Base-by-base conservation (phyloP, 2,113 vertebrate genomes). In the Struthio camelus region DNA sequence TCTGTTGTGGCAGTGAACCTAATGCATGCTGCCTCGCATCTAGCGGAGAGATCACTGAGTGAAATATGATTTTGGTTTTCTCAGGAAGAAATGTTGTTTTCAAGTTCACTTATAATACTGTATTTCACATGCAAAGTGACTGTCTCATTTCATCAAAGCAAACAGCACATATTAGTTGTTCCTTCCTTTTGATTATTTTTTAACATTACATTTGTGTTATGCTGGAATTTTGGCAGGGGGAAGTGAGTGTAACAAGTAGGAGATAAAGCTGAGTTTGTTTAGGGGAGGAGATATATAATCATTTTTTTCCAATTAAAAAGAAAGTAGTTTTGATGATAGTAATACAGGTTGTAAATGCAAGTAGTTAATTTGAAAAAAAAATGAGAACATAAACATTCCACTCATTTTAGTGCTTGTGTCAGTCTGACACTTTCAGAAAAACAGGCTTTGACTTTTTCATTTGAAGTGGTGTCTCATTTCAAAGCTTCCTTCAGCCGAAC, bases 371-470 rank as follows among this genome's bases (percentile, higher is more conserved):
- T 77, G 30, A 8, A 67, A 46, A 48, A 62, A 46, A 94, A 76
- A 89, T 9, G 23, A 71, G 50, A 88, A 46, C 46, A 80, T n/a
- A 78, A 95, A 96, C 64, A 75, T 83, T 89, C 83, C 59, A 80
- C 75, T 58, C 10, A 10, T 86, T 92, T 80, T 77, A 73, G 30
- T 87, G 50, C 80, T 72, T 77, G 34, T 94, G 67, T 87, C 87
- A 90, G 30, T 87, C 89, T 95, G 82, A 34, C 22, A 48, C 46
- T 83, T 51, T 8, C 34, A 80, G 80, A 61, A 72, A 94, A 94
- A 61, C 40, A 86, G 82, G 32, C 69, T 78, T 81, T 83, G 78
- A 77, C 91, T 95, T 88, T 93, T 91, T 75, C n/a, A 78, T 86
- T 90, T 88, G 79, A 80, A 94, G 51, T 54, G 59, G 78, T 78